Evolutionary conservation across 1,140 invertebrate species (phyloP).

Genomic region (Anadara kagoshimensis): DNA sequence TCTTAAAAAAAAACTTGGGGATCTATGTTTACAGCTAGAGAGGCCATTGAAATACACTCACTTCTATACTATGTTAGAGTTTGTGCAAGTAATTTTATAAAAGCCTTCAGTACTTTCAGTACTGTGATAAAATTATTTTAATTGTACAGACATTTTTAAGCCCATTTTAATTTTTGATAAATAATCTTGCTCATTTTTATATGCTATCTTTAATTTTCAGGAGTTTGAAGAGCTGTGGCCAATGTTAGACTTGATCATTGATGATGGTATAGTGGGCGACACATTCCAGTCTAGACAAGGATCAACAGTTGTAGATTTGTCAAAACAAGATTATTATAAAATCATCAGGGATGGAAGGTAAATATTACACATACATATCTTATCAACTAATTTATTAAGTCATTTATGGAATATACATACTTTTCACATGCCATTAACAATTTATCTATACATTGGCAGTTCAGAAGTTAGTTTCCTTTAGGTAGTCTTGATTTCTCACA

Average conservation of each 20-base stretch:
- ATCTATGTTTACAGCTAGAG: too few species aligned
- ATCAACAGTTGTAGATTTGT: slow-evolving; percentile 95
- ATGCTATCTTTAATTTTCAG: slow-evolving; percentile 45
- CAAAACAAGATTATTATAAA: slow-evolving; percentile 80
- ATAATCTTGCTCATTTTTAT: background rate
- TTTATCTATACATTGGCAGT: too few species aligned
- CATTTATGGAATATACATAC: background rate
- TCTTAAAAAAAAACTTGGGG: too few species aligned
- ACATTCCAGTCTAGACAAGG: slow-evolving; percentile 79
- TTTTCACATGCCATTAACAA: background rate
- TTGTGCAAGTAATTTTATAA: too few species aligned
- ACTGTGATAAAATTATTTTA: too few species aligned
- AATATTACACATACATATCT: slow-evolving; percentile 3
- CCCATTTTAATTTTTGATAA: background rate
- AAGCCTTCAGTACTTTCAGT: too few species aligned
- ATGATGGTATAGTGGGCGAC: slow-evolving; percentile 82
- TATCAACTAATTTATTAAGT: background rate
- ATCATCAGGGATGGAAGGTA: slow-evolving; percentile 84
- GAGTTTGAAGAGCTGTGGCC: slow-evolving; percentile 92
- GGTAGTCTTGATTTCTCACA: too few species aligned
- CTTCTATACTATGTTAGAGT: too few species aligned
- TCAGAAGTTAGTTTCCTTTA: too few species aligned
- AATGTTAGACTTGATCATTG: slow-evolving; percentile 86
- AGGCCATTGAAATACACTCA: too few species aligned
- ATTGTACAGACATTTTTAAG: too few species aligned